Evolutionary conservation across 2,797 vertebrate genomes (phyloP).

Genomic region (Novumbra hubbsi): DNA sequence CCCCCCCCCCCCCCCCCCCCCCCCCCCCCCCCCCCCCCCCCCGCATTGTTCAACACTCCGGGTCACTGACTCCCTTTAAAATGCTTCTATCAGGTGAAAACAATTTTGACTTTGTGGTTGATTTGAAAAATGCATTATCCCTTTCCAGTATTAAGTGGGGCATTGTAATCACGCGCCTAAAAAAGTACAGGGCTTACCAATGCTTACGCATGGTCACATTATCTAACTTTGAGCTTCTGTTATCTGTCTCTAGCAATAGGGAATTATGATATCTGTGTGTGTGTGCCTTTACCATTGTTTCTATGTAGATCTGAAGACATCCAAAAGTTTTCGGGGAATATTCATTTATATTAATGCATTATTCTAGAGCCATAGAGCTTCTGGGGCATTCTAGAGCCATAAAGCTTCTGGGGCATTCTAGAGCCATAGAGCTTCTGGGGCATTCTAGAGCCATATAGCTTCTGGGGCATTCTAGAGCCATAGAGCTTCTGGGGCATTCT

Average conservation of each 20-base stretch:
- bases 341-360: too few species aligned
- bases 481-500: too few species aligned
- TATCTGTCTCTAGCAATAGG: not conserved
- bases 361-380: too few species aligned
- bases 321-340: not conserved
- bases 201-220: not conserved
- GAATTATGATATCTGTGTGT: not conserved
- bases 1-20: too few species aligned
- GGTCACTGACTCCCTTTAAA: too few species aligned
- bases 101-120: not conserved
- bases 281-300: not conserved
- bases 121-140: not conserved
- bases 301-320: not conserved
- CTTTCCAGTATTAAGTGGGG: not conserved
- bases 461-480: too few species aligned
- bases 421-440: too few species aligned
- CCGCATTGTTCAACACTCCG: too few species aligned
- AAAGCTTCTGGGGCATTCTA: not conserved
- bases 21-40: too few species aligned
- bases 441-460: too few species aligned
- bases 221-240: not conserved
- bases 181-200: not conserved
- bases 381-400: too few species aligned
- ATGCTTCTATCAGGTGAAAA: not conserved
- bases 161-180: not conserved